Base-by-base conservation (phyloP, 1,140 invertebrate genomes). In the Drosophila mojavensis region DNA sequence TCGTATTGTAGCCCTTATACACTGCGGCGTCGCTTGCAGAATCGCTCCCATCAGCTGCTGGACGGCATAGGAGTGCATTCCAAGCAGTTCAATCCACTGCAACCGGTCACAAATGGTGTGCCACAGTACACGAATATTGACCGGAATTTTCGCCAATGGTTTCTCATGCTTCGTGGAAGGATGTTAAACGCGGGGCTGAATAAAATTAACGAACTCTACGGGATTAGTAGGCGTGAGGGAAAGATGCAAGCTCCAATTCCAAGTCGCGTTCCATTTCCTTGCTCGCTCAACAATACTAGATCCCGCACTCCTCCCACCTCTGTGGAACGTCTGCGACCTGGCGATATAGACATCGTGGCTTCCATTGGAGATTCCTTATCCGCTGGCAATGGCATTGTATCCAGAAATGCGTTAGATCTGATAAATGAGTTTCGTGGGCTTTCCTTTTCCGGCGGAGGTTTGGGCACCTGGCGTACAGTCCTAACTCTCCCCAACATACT, bases 281-380 rank as follows among this genome's bases (percentile, higher is more conserved):
- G 90, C 9, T 51, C 78, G 4, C 45, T 80, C 1, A 91, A 85
- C 24, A 75, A 89, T 26, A 78, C 78, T 0, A 91, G 93, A 7
- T 94, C 93, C 0, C 0, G 13, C 1, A 66, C 20, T 7, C 66
- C 89, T 3, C 95, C 95, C 2, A 93, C 78, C 3, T 93, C 92
- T 4, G 95, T 89, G n/a, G 74, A 89, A 76, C 60, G 91, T 50
- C 77, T 96, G 10, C 92, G 94, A 68, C 95, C 95, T 2, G 94
- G 94, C 36, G 95, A 96, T 78, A 95, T 96, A 15, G 94, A 96
- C 53, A 93, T 96, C 0, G 92, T 96, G 36, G 95, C 91, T 1
- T 94, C 95, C 7, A 92, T 96, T 20, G 96, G 96, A 1, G 96
- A 96, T 80, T 96, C 95, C 0, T 86, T 96, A 4, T 95, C 94